Percentiles rank a stretch among this genome's conserved stretches.
Evolutionary conservation across 2,797 vertebrate genomes (phyloP).

Genomic region (Gambelia wislizenii): DNA sequence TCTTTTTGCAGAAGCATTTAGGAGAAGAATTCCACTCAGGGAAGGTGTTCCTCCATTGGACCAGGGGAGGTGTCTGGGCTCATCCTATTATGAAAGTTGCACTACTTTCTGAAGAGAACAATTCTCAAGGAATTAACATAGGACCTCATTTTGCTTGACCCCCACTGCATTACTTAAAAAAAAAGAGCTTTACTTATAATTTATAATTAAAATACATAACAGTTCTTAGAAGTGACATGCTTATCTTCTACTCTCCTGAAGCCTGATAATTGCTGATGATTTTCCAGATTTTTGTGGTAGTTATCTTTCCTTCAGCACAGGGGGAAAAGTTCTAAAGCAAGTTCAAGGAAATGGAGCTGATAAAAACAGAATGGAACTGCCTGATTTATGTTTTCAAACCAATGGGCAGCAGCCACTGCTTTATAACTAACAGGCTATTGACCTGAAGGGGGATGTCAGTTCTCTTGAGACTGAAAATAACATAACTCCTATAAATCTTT

Average conservation of each 20-base stretch:
- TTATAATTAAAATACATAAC: slow-evolving; percentile 28
- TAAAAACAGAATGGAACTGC: slow-evolving; percentile 23
- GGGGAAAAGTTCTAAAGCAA: neutral
- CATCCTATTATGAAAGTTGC: neutral
- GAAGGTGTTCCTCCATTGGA: no score
- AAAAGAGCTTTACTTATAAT: slow-evolving; percentile 32
- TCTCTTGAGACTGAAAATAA: slow-evolving; percentile 34
- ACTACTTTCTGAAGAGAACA: neutral
- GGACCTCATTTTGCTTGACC: neutral
- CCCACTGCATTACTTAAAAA: neutral
- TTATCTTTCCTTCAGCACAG: slow-evolving; percentile 9
- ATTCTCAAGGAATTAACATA: neutral
- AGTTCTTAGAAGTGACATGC: neutral
- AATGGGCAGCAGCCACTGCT: neutral
- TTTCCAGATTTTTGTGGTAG: neutral
- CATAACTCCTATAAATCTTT: neutral
- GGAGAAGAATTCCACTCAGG: neutral
- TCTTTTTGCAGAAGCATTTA: neutral
- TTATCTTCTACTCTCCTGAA: neutral
- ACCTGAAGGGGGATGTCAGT: slow-evolving; percentile 28
- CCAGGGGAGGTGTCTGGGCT: neutral
- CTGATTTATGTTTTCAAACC: neutral
- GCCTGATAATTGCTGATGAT: slow-evolving; percentile 17
- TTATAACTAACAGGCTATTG: slow-evolving; percentile 18
- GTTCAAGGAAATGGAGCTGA: neutral